Percentiles rank a stretch among this genome's conserved stretches.
Evolutionary conservation across 2,113 vertebrate genomes (phyloP).

Genomic region (Boulengeromyrus knoepffleri): DNA sequence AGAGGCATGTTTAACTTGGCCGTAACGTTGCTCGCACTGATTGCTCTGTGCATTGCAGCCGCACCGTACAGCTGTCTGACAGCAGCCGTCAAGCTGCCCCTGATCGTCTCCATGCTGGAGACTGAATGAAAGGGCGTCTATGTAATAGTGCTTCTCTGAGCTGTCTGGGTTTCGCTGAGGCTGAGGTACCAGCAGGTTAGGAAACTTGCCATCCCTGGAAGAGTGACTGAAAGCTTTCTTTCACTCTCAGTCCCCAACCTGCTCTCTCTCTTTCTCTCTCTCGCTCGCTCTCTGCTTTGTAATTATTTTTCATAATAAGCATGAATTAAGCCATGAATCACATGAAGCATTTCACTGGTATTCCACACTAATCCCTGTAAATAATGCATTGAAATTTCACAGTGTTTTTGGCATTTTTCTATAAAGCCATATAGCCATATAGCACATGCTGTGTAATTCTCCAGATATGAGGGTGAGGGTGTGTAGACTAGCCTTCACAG

Average conservation of each 20-base stretch:
- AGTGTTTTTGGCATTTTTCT: not conserved
- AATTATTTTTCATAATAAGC: not conserved
- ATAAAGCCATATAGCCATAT: not conserved
- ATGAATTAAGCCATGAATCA: not conserved
- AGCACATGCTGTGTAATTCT: not conserved
- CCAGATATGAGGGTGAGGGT: not conserved
- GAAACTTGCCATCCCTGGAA: constrained; percentile 33
- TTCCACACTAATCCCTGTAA: not conserved
- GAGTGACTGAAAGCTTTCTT: constrained; percentile 32
- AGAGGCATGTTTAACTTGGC: constrained; percentile 26
- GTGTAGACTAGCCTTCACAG: not conserved
- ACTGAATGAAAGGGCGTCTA: constrained; percentile 19
- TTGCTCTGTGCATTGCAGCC: constrained; percentile 28
- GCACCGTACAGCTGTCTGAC: not conserved
- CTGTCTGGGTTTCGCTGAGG: constrained; percentile 29
- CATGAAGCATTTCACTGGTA: not conserved
- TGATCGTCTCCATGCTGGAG: not conserved
- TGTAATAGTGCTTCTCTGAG: constrained; percentile 42
- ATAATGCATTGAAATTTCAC: not conserved
- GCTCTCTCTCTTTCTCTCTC: constrained; percentile 8
- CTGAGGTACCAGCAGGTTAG: constrained; percentile 37
- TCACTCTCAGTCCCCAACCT: not conserved
- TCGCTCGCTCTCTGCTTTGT: not conserved
- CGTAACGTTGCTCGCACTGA: constrained; percentile 30
- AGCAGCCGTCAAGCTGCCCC: not conserved